Evolutionary conservation across 2,888 invertebrate genomes (phyloP), one percentile per base, ranked within the genome.

Genomic region (Arenicola marina): DNA sequence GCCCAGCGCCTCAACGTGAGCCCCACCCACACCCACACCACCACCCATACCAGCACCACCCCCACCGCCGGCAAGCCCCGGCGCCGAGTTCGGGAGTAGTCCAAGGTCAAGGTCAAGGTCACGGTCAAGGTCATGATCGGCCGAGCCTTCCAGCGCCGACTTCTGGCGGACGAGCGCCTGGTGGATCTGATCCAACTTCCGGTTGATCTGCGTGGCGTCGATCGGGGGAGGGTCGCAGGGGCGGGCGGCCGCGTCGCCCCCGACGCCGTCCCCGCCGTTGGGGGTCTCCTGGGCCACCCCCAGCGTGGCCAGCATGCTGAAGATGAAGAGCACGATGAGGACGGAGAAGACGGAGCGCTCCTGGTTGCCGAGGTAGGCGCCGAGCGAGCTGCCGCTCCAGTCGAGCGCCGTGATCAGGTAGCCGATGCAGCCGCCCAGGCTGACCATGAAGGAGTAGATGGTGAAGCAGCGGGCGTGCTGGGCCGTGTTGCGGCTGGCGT

Each of bases 361-460:
- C 79, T 97, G 96, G 0, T 94, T 94, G 59, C 89, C 87, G 11
- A 95, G 92, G 90, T 75, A 76, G 1, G 66, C 32, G 2, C 80
- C 79, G 1, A 82, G 54, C 3, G 66, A 57, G 0, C 92, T 95
- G 56, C 87, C 88, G 79, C 94, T 95, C 96, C 96, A 97, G 83
- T 96, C 92, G 64, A 96, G 90, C 4, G 82, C 81, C 0, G 82
- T 81, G 32, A 83, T 75, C 1, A 92, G 91, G 80, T 97, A 97
- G 0, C 97, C 96, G 85, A 96, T 89, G 77, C 93, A 92, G 1
- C 97, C 96, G 0, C 97, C 97, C 0, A 95, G 85, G 2, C 96
- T 96, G 7, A 96, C 95, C 95, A 96, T 95, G 71, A 96, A 89
- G 0, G 96, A 96, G 80, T 97, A 97, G 1, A 95, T 93, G 74